A percentile compares a stretch with the other conserved stretches of the same genome.
Evolutionary conservation across 2,888 invertebrate genomes (phyloP).

Genomic region (Clistopyga incitator): DNA sequence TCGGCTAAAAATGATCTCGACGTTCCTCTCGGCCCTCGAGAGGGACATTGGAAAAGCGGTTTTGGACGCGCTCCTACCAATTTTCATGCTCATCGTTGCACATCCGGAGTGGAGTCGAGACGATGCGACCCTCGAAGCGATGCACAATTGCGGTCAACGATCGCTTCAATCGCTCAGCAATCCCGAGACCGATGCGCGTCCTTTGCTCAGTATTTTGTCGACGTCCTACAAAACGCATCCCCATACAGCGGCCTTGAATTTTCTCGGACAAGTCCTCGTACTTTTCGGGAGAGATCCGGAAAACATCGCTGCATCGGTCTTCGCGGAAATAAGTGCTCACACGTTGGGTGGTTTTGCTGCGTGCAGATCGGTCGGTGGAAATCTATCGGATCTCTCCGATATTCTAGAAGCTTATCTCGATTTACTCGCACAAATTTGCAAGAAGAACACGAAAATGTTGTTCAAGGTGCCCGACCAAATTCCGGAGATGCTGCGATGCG

Average conservation of each 20-base stretch:
- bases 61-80: conserved; percentile 84
- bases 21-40: conserved; percentile 88
- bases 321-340: conserved; percentile 78
- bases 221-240: conserved; percentile 83
- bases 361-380: conserved; percentile 78
- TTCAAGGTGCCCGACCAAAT: conserved; percentile 82
- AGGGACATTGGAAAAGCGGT: conserved; percentile 84
- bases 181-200: conserved; percentile 77
- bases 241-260: conserved; percentile 83
- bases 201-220: conserved; percentile 74
- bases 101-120: conserved; percentile 87
- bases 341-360: conserved; percentile 79
- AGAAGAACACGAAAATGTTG: conserved; percentile 86
- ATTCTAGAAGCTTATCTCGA: conserved; percentile 90
- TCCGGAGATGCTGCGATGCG: conserved; percentile 83
- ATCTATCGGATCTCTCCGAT: conserved; percentile 88
- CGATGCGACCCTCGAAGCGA: conserved; percentile 88
- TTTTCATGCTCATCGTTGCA: conserved; percentile 87
- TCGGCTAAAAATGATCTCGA: conserved; percentile 89
- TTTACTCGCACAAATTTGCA: conserved; percentile 88
- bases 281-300: conserved; percentile 84
- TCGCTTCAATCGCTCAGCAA: conserved; percentile 78
- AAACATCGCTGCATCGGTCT: conserved; percentile 74
- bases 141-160: conserved; percentile 79
- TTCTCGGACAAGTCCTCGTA: conserved; percentile 83